These are phyloP conservation scores for Neoitamus cyanurus DNA, from an alignment of 2,888 invertebrate genomes.

Conservation along the genomic window DNA sequence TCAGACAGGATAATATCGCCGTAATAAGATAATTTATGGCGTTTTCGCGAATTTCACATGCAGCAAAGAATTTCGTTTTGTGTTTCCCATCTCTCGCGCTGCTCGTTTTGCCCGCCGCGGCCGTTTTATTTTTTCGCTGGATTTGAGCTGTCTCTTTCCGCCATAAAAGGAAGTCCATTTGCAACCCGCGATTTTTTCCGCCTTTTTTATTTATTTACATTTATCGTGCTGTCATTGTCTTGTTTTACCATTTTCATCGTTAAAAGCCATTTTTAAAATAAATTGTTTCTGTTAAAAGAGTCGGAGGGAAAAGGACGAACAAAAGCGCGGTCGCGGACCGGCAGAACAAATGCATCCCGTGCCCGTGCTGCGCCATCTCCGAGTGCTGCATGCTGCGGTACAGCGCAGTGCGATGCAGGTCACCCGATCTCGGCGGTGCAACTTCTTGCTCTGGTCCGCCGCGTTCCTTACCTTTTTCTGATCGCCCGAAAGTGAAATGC, in stretches of 20 bases:
- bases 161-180: slow-evolving; percentile 43
- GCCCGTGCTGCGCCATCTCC: background rate
- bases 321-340: background rate
- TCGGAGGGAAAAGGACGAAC: background rate
- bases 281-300: slow-evolving; percentile 11
- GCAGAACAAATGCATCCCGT: background rate
- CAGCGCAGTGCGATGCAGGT: background rate
- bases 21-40: slow-evolving; percentile 52
- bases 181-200: slow-evolving; percentile 5
- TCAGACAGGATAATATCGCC: slow-evolving; percentile 52
- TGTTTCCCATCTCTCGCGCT: slow-evolving; percentile 4
- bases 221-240: slow-evolving; percentile 15
- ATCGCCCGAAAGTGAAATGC: background rate
- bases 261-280: slow-evolving; percentile 43
- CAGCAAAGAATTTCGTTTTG: slow-evolving; percentile 36
- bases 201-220: slow-evolving; percentile 26
- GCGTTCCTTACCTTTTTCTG: background rate
- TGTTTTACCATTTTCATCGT: slow-evolving; percentile 40
- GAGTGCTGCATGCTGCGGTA: background rate
- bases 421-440: background rate
- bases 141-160: slow-evolving; percentile 35
- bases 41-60: slow-evolving; percentile 50
- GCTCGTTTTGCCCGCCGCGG: background rate
- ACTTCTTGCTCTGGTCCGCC: background rate
- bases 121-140: background rate